Conservation (phyloP, 2,888 invertebrate genomes). For the Orthosia incerta region DNA sequence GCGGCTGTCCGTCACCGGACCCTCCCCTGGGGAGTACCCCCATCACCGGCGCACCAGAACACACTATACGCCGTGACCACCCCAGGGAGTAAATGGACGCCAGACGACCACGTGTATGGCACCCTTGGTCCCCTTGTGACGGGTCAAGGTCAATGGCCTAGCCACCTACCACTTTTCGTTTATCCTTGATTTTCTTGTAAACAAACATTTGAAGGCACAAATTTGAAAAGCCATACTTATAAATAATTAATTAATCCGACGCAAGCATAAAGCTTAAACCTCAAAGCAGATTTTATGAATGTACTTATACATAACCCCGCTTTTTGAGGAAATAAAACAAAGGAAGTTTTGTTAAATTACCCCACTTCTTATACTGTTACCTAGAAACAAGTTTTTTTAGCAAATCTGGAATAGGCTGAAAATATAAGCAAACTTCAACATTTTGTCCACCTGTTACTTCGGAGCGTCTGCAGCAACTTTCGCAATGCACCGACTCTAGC, state of each 20-base stretch:
- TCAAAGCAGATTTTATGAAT: not conserved
- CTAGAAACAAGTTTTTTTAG: constrained; percentile 14
- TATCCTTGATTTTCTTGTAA: too few relatives aligned
- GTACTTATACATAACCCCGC: not conserved
- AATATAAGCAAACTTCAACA: constrained; percentile 1
- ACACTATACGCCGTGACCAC: too few relatives aligned
- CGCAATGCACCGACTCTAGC: not conserved
- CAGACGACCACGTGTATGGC: too few relatives aligned
- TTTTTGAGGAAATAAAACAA: not conserved
- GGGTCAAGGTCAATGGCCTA: too few relatives aligned
- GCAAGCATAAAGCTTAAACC: not conserved
- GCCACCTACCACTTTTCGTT: too few relatives aligned
- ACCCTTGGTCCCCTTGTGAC: too few relatives aligned
- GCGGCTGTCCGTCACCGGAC: too few relatives aligned
- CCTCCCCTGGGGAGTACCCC: too few relatives aligned
- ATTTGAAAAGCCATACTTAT: not conserved
- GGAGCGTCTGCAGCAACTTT: not conserved
- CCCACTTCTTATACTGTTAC: constrained; percentile 2
- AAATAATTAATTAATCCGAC: not conserved
- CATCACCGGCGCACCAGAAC: too few relatives aligned
- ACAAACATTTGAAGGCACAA: not conserved
- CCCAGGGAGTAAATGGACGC: too few relatives aligned
- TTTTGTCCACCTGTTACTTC: not conserved
- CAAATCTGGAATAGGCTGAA: not conserved
- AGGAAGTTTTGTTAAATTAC: constrained; percentile 5